Conservation (phyloP, 2,888 invertebrate genomes). For the Cordilura impudica region DNA sequence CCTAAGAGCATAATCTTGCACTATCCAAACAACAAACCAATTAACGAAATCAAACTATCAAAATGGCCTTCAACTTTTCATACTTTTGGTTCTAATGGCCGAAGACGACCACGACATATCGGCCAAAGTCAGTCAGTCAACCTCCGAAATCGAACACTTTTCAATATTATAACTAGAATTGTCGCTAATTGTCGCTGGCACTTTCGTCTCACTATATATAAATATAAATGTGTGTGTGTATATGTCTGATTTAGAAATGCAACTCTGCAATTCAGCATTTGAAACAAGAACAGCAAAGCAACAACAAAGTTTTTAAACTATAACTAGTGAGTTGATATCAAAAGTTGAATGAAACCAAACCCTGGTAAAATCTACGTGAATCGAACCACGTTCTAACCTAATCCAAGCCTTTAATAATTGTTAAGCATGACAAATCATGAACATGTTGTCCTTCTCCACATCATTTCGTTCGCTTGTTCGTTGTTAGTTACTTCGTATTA, state of each 20-base stretch:
- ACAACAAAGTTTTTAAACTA: constrained; percentile 51
- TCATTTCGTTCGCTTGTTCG: constrained; percentile 41
- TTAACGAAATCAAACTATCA: neutral
- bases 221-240: neutral
- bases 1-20: neutral
- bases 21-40: neutral
- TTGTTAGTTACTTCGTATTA: constrained; percentile 33
- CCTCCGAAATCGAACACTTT: neutral
- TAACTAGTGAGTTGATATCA: constrained; percentile 56
- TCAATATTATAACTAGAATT: neutral
- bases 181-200: constrained; percentile 46
- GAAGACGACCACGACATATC: neutral
- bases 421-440: constrained; percentile 30
- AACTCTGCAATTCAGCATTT: constrained; percentile 23
- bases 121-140: neutral
- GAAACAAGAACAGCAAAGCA: constrained; percentile 34
- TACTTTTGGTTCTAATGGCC: neutral
- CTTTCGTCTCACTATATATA: constrained; percentile 20
- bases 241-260: neutral
- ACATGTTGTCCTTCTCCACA: neutral
- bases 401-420: constrained; percentile 12
- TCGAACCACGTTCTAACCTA: constrained; percentile 2
- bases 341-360: constrained; percentile 1
- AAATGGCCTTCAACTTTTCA: neutral
- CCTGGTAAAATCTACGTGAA: neutral